Conservation (phyloP, 1,140 invertebrate genomes). For the Leptinotarsa undecemlineata region DNA sequence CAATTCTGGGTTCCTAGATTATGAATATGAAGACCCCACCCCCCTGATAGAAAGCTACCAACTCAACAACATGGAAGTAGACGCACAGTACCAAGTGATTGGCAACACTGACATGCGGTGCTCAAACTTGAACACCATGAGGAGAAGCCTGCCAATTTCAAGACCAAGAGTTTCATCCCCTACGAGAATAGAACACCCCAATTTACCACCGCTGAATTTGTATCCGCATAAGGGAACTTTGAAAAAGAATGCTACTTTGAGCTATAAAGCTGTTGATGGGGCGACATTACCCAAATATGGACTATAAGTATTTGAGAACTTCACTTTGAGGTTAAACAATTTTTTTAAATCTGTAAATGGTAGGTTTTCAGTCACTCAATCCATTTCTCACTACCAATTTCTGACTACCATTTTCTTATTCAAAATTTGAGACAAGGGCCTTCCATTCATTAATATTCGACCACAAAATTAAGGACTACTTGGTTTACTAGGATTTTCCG, state of each 20-base stretch:
- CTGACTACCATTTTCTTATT: too few species aligned
- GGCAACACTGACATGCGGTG: conserved; percentile 54
- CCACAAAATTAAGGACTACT: too few species aligned
- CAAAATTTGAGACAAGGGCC: too few species aligned
- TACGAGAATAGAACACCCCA: conserved; percentile 78
- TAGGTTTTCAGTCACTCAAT: too few species aligned
- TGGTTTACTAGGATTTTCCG: too few species aligned
- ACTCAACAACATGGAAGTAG: conserved; percentile 58
- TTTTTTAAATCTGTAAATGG: too few species aligned
- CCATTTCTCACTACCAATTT: too few species aligned
- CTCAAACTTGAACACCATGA: conserved; percentile 49
- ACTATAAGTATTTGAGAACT: conserved; percentile 25
- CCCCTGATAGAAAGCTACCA: conserved; percentile 74
- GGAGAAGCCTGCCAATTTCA: conserved; percentile 50
- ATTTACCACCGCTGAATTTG: conserved; percentile 74
- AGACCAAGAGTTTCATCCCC: conserved; percentile 72
- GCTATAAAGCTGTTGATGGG: conserved; percentile 48
- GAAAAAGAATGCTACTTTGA: conserved; percentile 45
- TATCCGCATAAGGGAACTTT: conserved; percentile 60
- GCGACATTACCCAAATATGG: conserved; percentile 50
- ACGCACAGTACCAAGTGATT: conserved; percentile 39
- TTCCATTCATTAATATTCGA: too few species aligned
- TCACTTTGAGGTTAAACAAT: too few species aligned
- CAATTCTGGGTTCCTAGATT: conserved; percentile 73
- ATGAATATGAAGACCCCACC: conserved; percentile 73